phyloP scores from a whole-genome alignment of 2,797 vertebrate species.

The Artibeus lituratus region DNA sequence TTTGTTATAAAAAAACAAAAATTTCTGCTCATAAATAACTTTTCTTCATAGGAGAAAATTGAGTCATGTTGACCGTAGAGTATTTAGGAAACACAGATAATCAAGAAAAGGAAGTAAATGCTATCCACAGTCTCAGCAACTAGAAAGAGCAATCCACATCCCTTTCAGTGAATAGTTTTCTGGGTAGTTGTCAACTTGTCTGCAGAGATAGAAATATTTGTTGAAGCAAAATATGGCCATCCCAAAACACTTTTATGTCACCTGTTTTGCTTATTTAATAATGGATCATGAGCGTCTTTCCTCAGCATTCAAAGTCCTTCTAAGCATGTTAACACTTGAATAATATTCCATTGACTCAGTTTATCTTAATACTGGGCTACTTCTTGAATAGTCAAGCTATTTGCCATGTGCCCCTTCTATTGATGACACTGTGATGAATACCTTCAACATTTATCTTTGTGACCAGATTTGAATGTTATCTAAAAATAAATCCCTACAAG shows the following conservation, averaged over 20 bases:
- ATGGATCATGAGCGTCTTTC: neutral
- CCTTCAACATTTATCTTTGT: neutral
- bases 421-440: neutral
- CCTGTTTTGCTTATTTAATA: slow-evolving; percentile 5
- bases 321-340: neutral
- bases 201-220: neutral
- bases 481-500: neutral
- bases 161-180: neutral
- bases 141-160: neutral
- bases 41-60: neutral
- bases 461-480: neutral
- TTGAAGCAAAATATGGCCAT: neutral
- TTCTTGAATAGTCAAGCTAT: neutral
- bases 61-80: neutral
- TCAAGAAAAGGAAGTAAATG: slow-evolving; percentile 1
- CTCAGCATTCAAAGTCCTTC: neutral
- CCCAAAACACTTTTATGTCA: neutral
- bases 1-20: neutral
- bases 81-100: neutral
- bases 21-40: neutral
- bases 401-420: neutral
- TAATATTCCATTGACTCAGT: neutral
- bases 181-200: neutral
- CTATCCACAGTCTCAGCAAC: neutral
- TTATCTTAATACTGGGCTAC: neutral